These are phyloP conservation scores for Tholera decimalis DNA, from an alignment of 2,888 invertebrate genomes.

Conservation along the genomic window DNA sequence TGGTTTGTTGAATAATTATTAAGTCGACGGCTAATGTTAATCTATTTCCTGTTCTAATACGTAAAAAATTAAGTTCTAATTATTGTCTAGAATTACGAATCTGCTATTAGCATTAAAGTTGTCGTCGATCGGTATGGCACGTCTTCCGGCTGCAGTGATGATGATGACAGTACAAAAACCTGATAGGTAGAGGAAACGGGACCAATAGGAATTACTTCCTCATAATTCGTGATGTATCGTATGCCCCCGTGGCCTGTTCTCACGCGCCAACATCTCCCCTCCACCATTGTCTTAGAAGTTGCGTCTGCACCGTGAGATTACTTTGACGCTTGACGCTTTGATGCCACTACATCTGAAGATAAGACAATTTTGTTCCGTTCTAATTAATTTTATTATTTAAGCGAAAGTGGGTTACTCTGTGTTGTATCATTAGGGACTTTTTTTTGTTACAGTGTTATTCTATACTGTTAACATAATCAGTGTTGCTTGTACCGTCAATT, in stretches of 20 bases:
- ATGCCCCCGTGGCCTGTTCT: conserved; percentile 77
- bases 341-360: conserved; percentile 62
- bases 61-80: conserved; percentile 24
- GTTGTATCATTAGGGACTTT: conserved; percentile 56
- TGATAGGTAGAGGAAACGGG: conserved; percentile 42
- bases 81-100: conserved; percentile 6
- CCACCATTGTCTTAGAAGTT: conserved; percentile 68
- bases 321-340: conserved; percentile 63
- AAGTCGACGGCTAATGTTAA: conserved; percentile 4
- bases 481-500: conserved; percentile 21
- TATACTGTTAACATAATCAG: conserved; percentile 50
- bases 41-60: conserved; percentile 16
- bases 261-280: conserved; percentile 65
- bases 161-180: conserved; percentile 46
- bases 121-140: background rate
- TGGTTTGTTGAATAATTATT: conserved; percentile 20
- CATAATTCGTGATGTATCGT: conserved; percentile 67
- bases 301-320: conserved; percentile 70
- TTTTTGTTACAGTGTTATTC: conserved; percentile 27
- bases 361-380: conserved; percentile 69
- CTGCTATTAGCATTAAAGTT: background rate
- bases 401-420: conserved; percentile 63
- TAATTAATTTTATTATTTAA: conserved; percentile 68
- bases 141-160: conserved; percentile 43
- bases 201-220: conserved; percentile 66